Evolutionary conservation across 2,113 vertebrate species (phyloP).

Genomic region (Cyphomyrus plagiostoma): DNA sequence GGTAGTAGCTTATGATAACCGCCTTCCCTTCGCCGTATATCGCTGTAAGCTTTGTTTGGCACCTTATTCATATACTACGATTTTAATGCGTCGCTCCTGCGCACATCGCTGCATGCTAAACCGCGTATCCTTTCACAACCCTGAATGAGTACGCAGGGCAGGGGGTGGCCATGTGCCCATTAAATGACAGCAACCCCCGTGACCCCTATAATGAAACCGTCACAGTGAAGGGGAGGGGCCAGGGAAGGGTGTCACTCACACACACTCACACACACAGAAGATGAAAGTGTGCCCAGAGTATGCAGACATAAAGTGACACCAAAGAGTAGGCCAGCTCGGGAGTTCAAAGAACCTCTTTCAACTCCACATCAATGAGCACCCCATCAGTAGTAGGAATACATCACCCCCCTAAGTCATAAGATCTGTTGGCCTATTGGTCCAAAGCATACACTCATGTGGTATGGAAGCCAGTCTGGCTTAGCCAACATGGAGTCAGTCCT

Average conservation of each 20-base stretch:
- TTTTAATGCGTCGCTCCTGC: not conserved
- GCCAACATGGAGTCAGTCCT: not conserved
- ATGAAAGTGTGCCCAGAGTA: conserved; percentile 26
- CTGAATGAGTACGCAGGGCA: not conserved
- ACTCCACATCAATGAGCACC: conserved; percentile 32
- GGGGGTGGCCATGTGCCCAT: not conserved
- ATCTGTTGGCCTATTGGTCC: conserved; percentile 3
- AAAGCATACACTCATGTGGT: not conserved
- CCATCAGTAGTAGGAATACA: conserved; percentile 11
- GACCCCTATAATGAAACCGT: not conserved
- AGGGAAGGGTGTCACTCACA: conserved; percentile 2
- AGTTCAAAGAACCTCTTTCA: conserved; percentile 51
- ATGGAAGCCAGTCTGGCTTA: not conserved
- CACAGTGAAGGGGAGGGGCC: conserved; percentile 31
- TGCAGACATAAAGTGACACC: not conserved
- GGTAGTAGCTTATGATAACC: not conserved
- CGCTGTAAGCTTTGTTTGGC: not conserved
- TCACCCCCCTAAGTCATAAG: not conserved
- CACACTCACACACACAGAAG: conserved; percentile 37
- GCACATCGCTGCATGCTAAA: not conserved
- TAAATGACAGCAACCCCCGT: not conserved
- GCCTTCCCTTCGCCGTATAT: not conserved
- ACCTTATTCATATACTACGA: not conserved
- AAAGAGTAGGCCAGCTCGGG: conserved; percentile 25
- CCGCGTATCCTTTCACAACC: not conserved